These are phyloP conservation scores for Progne subis DNA, from an alignment of 2,113 vertebrate genomes.

Conservation along the genomic window DNA sequence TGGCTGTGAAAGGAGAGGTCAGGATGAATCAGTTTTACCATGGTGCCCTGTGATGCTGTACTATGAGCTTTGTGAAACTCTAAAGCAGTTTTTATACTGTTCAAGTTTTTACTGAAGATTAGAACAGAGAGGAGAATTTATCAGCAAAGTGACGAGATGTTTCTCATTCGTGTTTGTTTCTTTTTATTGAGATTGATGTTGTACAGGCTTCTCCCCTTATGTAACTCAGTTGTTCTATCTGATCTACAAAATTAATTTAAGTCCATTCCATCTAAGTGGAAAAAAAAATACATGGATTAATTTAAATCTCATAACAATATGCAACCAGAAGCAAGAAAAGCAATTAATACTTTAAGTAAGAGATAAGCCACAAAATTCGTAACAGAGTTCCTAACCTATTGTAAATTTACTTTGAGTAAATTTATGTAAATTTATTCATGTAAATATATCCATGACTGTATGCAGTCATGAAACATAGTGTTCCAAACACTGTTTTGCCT, in stretches of 20 bases:
- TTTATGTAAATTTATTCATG: neutral
- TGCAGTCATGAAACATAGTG: neutral
- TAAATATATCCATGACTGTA: neutral
- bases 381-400: neutral
- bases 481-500: neutral
- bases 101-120: neutral
- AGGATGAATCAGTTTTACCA: neutral
- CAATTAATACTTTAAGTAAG: neutral
- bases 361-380: neutral
- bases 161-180: neutral
- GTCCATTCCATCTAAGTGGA: neutral
- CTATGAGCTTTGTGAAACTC: neutral
- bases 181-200: neutral
- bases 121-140: neutral
- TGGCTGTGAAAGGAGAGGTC: neutral
- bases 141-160: neutral
- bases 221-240: neutral
- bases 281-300: neutral
- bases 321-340: neutral
- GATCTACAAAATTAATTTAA: neutral
- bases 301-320: neutral
- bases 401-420: neutral
- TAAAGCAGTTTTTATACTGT: neutral
- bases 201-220: neutral
- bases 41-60: neutral